A percentile compares a stretch with the other conserved stretches of the same genome.
Conservation (phyloP, 2,797 vertebrate genomes). For the Dipus sagitta region DNA sequence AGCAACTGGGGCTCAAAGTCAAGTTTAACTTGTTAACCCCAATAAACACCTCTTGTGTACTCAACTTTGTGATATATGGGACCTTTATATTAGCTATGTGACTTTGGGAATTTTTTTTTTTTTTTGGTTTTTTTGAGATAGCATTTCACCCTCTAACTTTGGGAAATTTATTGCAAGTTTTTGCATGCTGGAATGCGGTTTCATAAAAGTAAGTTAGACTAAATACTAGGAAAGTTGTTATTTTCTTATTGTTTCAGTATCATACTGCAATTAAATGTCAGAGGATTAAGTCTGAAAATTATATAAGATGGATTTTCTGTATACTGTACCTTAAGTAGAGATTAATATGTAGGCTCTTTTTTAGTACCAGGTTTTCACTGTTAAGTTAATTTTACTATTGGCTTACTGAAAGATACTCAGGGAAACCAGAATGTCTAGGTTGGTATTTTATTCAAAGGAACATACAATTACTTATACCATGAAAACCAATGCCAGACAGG, state of each 20-base stretch:
- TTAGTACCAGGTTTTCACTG: not conserved
- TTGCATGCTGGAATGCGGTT: not conserved
- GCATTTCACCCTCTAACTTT: not conserved
- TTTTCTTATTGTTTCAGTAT: not conserved
- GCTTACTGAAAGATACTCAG: not conserved
- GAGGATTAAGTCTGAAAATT: not conserved
- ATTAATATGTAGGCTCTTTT: not conserved
- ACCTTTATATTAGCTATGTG: not conserved
- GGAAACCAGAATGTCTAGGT: not conserved
- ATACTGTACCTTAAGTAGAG: not conserved
- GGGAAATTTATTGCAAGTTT: not conserved
- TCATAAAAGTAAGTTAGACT: not conserved
- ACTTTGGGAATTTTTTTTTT: not conserved
- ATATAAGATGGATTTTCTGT: not conserved
- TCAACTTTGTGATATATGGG: not conserved
- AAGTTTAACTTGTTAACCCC: not conserved
- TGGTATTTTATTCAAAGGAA: not conserved
- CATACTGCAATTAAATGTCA: not conserved
- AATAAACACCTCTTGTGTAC: not conserved
- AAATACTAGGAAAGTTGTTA: not conserved
- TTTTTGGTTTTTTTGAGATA: too few relatives aligned
- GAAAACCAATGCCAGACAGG: not conserved
- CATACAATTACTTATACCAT: not conserved
- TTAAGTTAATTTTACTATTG: not conserved
- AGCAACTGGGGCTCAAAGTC: not conserved